Evolutionary conservation across 2,797 vertebrate genomes (phyloP).

Genomic region (Paratrypauchen microcephalus): DNA sequence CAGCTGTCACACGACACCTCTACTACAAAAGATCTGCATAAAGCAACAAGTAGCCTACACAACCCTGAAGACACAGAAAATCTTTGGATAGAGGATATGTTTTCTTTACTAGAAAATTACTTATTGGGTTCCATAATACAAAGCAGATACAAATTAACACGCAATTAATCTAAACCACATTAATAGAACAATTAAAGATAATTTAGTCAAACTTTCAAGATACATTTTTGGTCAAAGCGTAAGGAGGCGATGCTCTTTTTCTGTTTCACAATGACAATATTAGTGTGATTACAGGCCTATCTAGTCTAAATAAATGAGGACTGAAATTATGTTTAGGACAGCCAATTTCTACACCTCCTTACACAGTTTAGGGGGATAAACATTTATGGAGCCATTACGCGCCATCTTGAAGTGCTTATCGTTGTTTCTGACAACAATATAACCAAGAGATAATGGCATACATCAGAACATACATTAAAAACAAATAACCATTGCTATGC

Average conservation of each 20-base stretch:
- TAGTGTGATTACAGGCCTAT: constrained; percentile 15
- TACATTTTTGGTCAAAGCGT: constrained; percentile 86
- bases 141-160: constrained; percentile 70
- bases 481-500: constrained; percentile 54
- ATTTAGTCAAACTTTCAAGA: constrained; percentile 56
- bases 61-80: constrained; percentile 95
- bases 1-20: constrained; percentile 86
- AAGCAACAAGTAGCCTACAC: constrained; percentile 92
- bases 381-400: constrained; percentile 35
- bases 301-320: constrained; percentile 14
- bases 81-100: constrained; percentile 94
- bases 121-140: constrained; percentile 83
- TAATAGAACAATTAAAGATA: constrained; percentile 53
- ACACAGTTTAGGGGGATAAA: constrained; percentile 60
- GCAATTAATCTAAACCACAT: constrained; percentile 21
- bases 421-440: constrained; percentile 74
- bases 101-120: constrained; percentile 81
- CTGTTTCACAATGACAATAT: constrained; percentile 22
- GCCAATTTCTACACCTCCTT: constrained; percentile 40
- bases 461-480: constrained; percentile 56
- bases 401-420: constrained; percentile 84
- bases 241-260: constrained; percentile 60
- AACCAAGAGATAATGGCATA: constrained; percentile 75
- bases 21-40: constrained; percentile 98
- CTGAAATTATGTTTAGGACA: constrained; percentile 18